Percentiles rank a stretch among this genome's conserved stretches.
These are phyloP conservation scores for Brachyptera risi DNA, from an alignment of 2,888 invertebrate genomes.

Conservation along the genomic window DNA sequence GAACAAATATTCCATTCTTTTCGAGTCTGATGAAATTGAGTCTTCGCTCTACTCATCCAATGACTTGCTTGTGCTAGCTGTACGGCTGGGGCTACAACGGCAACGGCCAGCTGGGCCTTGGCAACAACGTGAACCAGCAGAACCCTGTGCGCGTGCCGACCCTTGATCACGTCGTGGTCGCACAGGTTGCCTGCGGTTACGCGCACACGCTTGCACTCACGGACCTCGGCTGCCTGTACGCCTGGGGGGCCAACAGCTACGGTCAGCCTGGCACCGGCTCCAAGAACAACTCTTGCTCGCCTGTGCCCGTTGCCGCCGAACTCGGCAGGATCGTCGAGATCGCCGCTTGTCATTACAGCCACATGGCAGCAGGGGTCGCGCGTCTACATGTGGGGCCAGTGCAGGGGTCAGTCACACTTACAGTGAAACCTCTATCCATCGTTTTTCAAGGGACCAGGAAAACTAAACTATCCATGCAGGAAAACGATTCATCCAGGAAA, in stretches of 20 bases:
- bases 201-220: constrained; percentile 57
- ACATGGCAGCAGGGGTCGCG: constrained; percentile 56
- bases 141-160: constrained; percentile 49
- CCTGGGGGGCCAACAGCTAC: constrained; percentile 60
- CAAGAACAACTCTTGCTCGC: constrained; percentile 51
- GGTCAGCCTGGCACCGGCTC: constrained; percentile 57
- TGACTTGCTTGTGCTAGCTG: constrained; percentile 45
- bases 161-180: constrained; percentile 45
- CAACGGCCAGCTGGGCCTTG: constrained; percentile 53
- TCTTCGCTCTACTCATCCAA: too few relatives aligned
- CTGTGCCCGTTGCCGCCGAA: constrained; percentile 46
- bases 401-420: constrained; percentile 48
- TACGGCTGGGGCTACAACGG: constrained; percentile 59
- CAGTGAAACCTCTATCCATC: too few relatives aligned
- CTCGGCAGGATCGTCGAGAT: constrained; percentile 56
- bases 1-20: too few relatives aligned
- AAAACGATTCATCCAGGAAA: too few relatives aligned
- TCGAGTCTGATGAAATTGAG: too few relatives aligned
- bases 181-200: constrained; percentile 54
- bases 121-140: constrained; percentile 53
- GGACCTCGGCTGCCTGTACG: constrained; percentile 55
- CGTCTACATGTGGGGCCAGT: constrained; percentile 61
- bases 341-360: constrained; percentile 54
- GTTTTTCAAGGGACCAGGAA: too few relatives aligned
- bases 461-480: too few relatives aligned